Evolutionary conservation across 2,888 invertebrate species (phyloP), one percentile per base, ranked within the genome.

Genomic region (Ophion obscuratus): DNA sequence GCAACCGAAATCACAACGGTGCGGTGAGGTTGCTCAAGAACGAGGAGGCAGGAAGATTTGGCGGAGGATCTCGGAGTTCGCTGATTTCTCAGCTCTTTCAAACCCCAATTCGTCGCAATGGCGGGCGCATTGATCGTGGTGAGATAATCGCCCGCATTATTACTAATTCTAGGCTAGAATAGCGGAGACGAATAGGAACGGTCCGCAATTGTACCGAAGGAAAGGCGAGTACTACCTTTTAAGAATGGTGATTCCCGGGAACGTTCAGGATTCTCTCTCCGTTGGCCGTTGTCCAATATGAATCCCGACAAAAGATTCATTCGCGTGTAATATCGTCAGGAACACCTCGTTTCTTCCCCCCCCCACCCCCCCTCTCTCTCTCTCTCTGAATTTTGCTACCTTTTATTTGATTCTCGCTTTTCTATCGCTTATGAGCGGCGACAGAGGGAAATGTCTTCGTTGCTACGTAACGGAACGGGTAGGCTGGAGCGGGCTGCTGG

Each of bases 251-350:
- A 86, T 83, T 77, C 67, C 20, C 57, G 62, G 59, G 53, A 73
- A 83, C 68, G 77, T 74, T 64, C 44, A 61, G 83, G 71, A 78
- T 47, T 31, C 70, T 14, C 27, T 24, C 68, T 24, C 64, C n/a
- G 76, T 76, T 79, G 83, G 80, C 86, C 66, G 67, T 75, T 44
- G 83, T 74, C 81, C 86, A 86, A 83, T 83, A 86, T 74, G 81
- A 81, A 78, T 86, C 70, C 73, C 64, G 47, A 86, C 83, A 83
- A 86, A 86, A 81, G 86, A 81, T 78, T 81, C 81, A 83, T 86
- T 83, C 86, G 53, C 74, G 81, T 83, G 86, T 86, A 86, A 86
- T 81, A 86, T 86, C 81, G 73, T 78, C 62, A 85, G 44, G 73
- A 83, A 82, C 80, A 84, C 81, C 79, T 77, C 75, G 70, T 53